phyloP scores from a whole-genome alignment of 2,797 vertebrate genomes.

The Loris lydekkerianus region DNA sequence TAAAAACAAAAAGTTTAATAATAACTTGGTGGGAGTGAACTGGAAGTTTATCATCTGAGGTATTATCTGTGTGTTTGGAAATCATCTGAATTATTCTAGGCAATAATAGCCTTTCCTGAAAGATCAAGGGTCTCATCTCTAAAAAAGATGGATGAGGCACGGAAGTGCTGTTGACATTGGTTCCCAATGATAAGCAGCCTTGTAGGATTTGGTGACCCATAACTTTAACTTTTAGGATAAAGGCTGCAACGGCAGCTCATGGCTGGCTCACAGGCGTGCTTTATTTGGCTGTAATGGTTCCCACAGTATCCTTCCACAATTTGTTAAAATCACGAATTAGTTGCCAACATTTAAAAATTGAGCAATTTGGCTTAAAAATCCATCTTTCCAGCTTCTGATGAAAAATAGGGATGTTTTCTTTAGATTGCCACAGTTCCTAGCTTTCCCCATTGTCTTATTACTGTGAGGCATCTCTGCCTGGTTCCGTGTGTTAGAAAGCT shows the following conservation, averaged over 20 bases:
- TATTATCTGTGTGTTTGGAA: background rate
- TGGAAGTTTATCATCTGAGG: background rate
- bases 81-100: background rate
- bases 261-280: background rate
- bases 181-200: rapidly evolving
- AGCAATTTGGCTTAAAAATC: background rate
- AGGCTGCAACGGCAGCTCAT: background rate
- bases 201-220: background rate
- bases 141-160: background rate
- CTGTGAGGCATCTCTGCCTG: background rate
- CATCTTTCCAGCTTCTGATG: background rate
- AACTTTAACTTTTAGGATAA: background rate
- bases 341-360: background rate
- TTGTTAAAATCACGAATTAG: background rate
- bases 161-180: background rate
- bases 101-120: background rate
- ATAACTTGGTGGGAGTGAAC: background rate
- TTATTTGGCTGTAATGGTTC: background rate
- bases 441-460: background rate
- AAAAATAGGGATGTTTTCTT: background rate
- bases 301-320: background rate
- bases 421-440: background rate
- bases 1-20: background rate
- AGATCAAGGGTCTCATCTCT: background rate
- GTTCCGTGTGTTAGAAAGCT: background rate